Evolutionary conservation across 2,113 vertebrate species (phyloP), one percentile per base, ranked within the genome.

Genomic region (Reinhardtius hippoglossoides): DNA sequence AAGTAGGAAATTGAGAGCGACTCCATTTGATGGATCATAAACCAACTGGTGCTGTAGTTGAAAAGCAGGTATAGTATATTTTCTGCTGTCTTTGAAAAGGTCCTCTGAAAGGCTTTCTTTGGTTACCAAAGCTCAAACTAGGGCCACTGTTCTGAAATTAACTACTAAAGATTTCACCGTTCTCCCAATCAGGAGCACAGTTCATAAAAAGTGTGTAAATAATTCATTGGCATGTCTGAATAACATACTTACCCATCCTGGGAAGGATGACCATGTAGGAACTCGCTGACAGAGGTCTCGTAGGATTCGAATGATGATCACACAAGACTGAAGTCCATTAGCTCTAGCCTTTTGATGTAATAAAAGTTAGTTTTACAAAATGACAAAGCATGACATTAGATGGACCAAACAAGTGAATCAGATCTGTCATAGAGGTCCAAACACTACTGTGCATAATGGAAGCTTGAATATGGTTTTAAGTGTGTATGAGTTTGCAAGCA

Each of bases 311-410:
- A 99, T 99, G 92, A 98, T 96, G 94, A 99, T 92, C 92, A 99
- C 98, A 88, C 98, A 99, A 89, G 98, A 99, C 87, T 99, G 98
- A 78, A 99, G 96, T 83, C 98, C 98, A 80, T 99, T 99, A 93
- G 98, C 98, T 95, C 97, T 98, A 96, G 98, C 98, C 98, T 99
- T 98, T 93, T 97, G 95, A 88, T 94, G 93, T 92, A 96, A 97
- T 92, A 95, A 94, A 42, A 96, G 95, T 93, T 94, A 95, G 92
- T 74, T 95, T 95, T 95, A 95, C 93, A 92, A 85, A 94, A 83
- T 72, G 57, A 87, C 69, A 65, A 71, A 66, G 42, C 66, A 65
- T 60, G 70, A 87, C 20, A 88, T 86, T 67, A 71, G 86, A 75
- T 91, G 80, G 82, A 85, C 80, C 76, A 87, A 80, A 87, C 85